phyloP scores from a whole-genome alignment of 1,140 invertebrate species.

The Nautilus pompilius region DNA sequence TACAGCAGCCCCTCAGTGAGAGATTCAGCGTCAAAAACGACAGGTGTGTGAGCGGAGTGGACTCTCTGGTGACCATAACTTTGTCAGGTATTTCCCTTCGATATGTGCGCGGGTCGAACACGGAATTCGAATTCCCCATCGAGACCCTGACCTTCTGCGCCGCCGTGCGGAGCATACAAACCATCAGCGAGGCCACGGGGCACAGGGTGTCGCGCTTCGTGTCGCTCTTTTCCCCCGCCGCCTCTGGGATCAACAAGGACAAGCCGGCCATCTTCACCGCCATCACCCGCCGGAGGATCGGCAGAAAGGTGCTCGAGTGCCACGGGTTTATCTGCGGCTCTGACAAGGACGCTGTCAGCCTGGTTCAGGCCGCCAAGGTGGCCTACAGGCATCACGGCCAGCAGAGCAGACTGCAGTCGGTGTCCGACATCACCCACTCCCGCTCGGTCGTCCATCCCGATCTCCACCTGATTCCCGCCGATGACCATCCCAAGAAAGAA shows the following conservation, averaged over 20 bases:
- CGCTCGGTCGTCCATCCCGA: background rate
- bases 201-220: slow-evolving; percentile 71
- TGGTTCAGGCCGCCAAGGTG: slow-evolving; percentile 44
- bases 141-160: slow-evolving; percentile 96
- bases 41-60: slow-evolving; percentile 38
- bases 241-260: slow-evolving; percentile 56
- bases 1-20: slow-evolving; percentile 94
- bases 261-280: slow-evolving; percentile 97
- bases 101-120: slow-evolving; percentile 93
- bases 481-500: background rate
- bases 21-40: slow-evolving; percentile 65
- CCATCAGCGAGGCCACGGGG: slow-evolving; percentile 32
- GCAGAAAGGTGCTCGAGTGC: slow-evolving; percentile 97
- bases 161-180: slow-evolving; percentile 66
- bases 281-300: slow-evolving; percentile 83
- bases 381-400: slow-evolving; percentile 21
- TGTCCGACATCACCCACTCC: background rate
- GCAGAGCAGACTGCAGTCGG: background rate
- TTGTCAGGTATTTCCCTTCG: slow-evolving; percentile 93
- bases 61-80: slow-evolving; percentile 81
- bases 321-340: slow-evolving; percentile 96
- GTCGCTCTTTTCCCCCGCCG: slow-evolving; percentile 83
- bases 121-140: slow-evolving; percentile 96
- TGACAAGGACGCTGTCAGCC: slow-evolving; percentile 41
- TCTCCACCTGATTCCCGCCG: background rate